Evolutionary conservation across 2,888 invertebrate genomes (phyloP).

Genomic region (Acleris laterana): DNA sequence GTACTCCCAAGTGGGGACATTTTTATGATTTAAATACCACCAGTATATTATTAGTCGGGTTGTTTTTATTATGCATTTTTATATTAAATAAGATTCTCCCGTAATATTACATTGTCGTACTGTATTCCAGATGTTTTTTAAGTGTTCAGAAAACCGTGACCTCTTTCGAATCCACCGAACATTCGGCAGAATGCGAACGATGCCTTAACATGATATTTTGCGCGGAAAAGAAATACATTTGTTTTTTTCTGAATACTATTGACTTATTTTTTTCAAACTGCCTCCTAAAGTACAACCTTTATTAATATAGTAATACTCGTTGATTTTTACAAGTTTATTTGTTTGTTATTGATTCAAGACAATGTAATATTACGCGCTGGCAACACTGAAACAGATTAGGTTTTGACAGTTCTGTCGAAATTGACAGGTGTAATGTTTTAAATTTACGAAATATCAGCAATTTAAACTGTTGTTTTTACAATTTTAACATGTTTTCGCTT

Average conservation of each 20-base stretch:
- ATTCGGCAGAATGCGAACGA: too few relatives aligned
- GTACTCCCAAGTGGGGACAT: too few relatives aligned
- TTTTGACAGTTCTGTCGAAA: neutral
- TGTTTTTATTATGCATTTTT: neutral
- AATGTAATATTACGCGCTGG: conserved; percentile 16
- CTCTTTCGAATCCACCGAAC: too few relatives aligned
- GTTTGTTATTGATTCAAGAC: conserved; percentile 40
- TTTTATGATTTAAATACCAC: too few relatives aligned
- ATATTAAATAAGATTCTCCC: neutral
- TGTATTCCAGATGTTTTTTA: too few relatives aligned
- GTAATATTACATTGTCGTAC: conserved; percentile 14
- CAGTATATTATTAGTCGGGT: too few relatives aligned
- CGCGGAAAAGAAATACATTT: too few relatives aligned
- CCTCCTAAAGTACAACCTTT: conserved; percentile 19
- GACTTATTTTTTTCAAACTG: neutral
- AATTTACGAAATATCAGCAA: conserved; percentile 5
- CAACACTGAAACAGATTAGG: neutral
- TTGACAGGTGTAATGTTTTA: neutral
- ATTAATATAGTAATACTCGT: conserved; percentile 41
- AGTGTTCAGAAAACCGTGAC: too few relatives aligned
- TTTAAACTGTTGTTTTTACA: neutral
- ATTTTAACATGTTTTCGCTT: neutral
- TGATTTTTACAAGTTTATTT: conserved; percentile 52
- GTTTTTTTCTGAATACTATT: neutral
- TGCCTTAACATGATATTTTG: too few relatives aligned